These are phyloP conservation scores for Meganola albula DNA, from an alignment of 2,888 invertebrate genomes.

Conservation along the genomic window DNA sequence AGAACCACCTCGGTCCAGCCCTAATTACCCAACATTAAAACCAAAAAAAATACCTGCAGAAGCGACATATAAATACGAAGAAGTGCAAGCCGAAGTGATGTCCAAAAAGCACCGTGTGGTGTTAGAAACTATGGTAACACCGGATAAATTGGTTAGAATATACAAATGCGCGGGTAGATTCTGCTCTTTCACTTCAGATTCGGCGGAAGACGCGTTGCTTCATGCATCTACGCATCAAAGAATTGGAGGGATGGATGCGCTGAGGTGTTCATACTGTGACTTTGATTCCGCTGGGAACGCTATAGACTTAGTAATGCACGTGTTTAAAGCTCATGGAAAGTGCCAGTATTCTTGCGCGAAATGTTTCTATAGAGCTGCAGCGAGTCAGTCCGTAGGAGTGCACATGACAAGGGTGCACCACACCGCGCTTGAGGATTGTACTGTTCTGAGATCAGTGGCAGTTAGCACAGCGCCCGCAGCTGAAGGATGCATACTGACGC, in stretches of 20 bases:
- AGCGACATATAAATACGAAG: conserved; percentile 46
- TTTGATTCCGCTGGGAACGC: conserved; percentile 50
- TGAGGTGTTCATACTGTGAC: conserved; percentile 79
- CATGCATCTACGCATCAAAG: conserved; percentile 60
- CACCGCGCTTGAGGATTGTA: conserved; percentile 18
- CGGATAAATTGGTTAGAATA: conserved; percentile 59
- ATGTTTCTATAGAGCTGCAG: conserved; percentile 82
- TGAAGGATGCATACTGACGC: conserved; percentile 34
- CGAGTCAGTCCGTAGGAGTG: conserved; percentile 77
- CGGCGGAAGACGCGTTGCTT: conserved; percentile 48
- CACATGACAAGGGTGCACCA: conserved; percentile 71
- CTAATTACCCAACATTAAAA: conserved; percentile 25
- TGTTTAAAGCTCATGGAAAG: conserved; percentile 78
- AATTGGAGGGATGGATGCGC: conserved; percentile 55
- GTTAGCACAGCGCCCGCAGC: conserved; percentile 21
- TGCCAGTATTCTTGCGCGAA: conserved; percentile 80
- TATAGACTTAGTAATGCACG: conserved; percentile 74
- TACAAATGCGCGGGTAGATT: conserved; percentile 67
- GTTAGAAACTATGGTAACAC: conserved; percentile 66
- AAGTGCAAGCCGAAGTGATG: conserved; percentile 52
- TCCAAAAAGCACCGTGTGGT: conserved; percentile 56
- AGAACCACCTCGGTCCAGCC: conserved; percentile 26
- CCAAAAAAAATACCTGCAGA: conserved; percentile 17
- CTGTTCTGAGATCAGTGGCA: conserved; percentile 33
- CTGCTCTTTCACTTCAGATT: conserved; percentile 58